Conservation (phyloP, 2,888 invertebrate genomes). For the Tachystola acroxantha region DNA sequence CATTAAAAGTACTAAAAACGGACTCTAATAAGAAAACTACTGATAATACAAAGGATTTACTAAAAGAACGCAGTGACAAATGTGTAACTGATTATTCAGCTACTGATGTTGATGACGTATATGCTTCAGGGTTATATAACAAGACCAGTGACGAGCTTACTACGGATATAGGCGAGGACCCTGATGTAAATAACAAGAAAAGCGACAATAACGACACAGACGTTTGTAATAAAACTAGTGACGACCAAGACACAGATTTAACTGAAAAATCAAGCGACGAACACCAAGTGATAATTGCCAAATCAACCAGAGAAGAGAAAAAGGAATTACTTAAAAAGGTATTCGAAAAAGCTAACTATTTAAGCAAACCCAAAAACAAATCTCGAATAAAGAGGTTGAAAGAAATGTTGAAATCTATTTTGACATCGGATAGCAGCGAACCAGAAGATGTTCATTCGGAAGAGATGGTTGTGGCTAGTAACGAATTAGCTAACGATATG, state of each 20-base stretch:
- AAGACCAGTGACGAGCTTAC: not conserved
- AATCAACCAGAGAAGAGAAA: slow-evolving; percentile 25
- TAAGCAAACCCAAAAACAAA: slow-evolving; percentile 32
- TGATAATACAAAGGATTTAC: no score
- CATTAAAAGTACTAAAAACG: slow-evolving; percentile 3
- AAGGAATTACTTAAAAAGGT: slow-evolving; percentile 43
- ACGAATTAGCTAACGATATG: slow-evolving; percentile 33
- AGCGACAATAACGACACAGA: slow-evolving; percentile 1
- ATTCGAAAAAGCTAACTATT: slow-evolving; percentile 33
- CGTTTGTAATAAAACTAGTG: not conserved
- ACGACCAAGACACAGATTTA: not conserved
- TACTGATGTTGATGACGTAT: slow-evolving; percentile 22
- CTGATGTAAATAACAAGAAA: not conserved
- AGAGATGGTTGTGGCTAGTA: slow-evolving; percentile 22
- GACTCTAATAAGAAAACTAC: not conserved
- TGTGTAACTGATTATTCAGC: slow-evolving; percentile 13
- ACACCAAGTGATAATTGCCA: not conserved
- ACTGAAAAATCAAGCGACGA: slow-evolving; percentile 1
- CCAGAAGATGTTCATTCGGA: slow-evolving; percentile 42
- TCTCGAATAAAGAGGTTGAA: slow-evolving; percentile 31
- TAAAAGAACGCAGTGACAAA: no score
- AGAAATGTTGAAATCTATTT: slow-evolving; percentile 40
- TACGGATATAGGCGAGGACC: not conserved
- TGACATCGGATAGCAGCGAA: slow-evolving; percentile 46
- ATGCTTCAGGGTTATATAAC: slow-evolving; percentile 15